Base-by-base conservation (phyloP, 1,140 invertebrate species). In the Calliphora vicina region DNA sequence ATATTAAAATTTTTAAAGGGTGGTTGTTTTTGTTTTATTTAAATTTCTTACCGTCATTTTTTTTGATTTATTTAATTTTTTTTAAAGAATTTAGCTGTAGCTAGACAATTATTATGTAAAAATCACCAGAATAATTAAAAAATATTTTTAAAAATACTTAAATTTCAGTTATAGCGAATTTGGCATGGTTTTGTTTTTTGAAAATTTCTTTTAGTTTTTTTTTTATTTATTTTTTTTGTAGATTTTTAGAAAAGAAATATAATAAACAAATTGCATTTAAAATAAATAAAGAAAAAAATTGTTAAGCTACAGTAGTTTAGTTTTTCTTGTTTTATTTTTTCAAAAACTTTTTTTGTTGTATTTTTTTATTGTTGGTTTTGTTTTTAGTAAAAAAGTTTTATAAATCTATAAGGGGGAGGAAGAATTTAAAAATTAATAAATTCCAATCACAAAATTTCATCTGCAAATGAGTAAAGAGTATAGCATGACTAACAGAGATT, bases 161-260 rank as follows among this genome's bases (percentile, higher is more conserved):
- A 57, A 61, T 57, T 29, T 81, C 20, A 23, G 61, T 81, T 61
- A 27, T 26, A 82, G 81, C 81, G 80, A 84, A 82, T 86, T 84
- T 86, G 80, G 82, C 57, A 85, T 76, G 81, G 83, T 80, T 86
- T 84, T 84, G 43, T 57, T 81, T 67, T 84, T 83, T 82, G n/a
- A n/a, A n/a, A n/a, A n/a, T n/a, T n/a, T n/a, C n/a, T n/a, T n/a
- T n/a, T n/a, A n/a, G n/a, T 83, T 85, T 83, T 84, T 71, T 15
- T 42, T 76, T 81, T 13, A 57, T 80, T 73, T 80, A 23, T 50
- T 78, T 15, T n/a, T 42, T 61, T 78, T 84, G 10, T 71, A 82
- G 27, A 73, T 84, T 71, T n/a, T 67, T 67, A 78, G 3, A 42
- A 57, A 15, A n/a, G n/a, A n/a, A 12, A 29, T 23, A 26, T 27